A percentile compares a stretch with the other conserved stretches of the same genome.
Evolutionary conservation across 2,113 vertebrate species (phyloP).

Genomic region (Neofelis nebulosa): DNA sequence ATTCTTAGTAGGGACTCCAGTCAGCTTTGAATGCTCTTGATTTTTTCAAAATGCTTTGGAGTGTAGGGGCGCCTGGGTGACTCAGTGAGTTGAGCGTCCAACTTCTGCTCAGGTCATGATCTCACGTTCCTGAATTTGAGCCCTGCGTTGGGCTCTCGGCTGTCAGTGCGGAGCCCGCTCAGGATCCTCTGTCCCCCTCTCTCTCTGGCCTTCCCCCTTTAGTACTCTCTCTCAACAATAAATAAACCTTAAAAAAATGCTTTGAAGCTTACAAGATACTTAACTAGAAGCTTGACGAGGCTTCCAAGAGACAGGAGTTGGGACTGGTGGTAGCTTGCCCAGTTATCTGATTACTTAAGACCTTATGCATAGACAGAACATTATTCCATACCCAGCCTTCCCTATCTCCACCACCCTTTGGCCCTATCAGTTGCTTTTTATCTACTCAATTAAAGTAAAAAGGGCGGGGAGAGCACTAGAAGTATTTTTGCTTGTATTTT

Average conservation of each 20-base stretch:
- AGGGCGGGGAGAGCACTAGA: neutral
- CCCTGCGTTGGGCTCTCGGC: too few species aligned
- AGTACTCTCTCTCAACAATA: too few species aligned
- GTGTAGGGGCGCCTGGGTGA: too few species aligned
- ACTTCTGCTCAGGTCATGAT: too few species aligned
- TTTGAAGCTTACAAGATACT: neutral
- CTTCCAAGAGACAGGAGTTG: neutral
- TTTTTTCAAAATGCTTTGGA: neutral
- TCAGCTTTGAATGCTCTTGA: neutral
- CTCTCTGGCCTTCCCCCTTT: too few species aligned
- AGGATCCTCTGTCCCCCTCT: too few species aligned
- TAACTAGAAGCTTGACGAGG: neutral
- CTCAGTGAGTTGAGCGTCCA: too few species aligned
- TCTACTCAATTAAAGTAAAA: slow-evolving; percentile 4
- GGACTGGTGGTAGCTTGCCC: neutral
- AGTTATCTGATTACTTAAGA: neutral
- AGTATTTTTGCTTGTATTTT: neutral
- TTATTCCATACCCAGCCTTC: neutral
- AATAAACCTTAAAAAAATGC: neutral
- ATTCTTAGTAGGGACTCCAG: neutral
- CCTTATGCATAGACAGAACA: neutral
- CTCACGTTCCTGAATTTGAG: too few species aligned
- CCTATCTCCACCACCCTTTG: neutral
- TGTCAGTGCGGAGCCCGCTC: too few species aligned
- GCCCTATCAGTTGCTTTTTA: neutral